Evolutionary conservation across 1,140 invertebrate species (phyloP).

Genomic region (Papilio xuthus): DNA sequence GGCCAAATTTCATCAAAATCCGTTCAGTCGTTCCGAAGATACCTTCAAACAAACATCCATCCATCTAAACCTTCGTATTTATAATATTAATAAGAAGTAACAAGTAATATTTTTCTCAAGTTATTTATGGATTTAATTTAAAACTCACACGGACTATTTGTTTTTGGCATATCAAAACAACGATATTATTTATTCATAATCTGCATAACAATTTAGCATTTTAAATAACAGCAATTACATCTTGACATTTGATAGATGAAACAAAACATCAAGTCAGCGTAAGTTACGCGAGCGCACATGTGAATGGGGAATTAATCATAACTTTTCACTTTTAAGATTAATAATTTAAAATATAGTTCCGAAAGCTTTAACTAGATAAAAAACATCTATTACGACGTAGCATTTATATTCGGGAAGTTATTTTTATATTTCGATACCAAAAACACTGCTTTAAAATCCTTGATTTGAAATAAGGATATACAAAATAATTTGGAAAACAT

Average conservation of each 20-base stretch:
- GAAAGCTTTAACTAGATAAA: background rate
- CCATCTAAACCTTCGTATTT: no score
- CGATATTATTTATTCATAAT: background rate
- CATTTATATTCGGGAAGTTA: no score
- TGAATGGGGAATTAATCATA: slow-evolving; percentile 1
- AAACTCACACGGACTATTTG: background rate
- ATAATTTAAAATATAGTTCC: slow-evolving; percentile 8
- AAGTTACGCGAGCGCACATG: background rate
- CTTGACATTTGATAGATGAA: slow-evolving; percentile 21
- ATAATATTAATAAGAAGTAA: no score
- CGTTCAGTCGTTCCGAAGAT: no score
- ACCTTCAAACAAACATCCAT: no score
- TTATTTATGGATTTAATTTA: background rate
- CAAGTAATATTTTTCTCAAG: background rate
- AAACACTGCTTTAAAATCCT: no score
- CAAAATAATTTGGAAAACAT: no score
- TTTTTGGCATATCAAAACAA: background rate
- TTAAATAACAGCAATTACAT: slow-evolving; percentile 5
- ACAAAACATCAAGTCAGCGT: background rate
- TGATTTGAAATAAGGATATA: no score
- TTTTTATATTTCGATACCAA: no score
- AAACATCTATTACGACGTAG: background rate
- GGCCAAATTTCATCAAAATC: no score
- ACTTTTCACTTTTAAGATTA: slow-evolving; percentile 20
- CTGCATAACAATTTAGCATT: background rate